Evolutionary conservation across 2,888 invertebrate genomes (phyloP).

Genomic region (Oxyscelio sp.): DNA sequence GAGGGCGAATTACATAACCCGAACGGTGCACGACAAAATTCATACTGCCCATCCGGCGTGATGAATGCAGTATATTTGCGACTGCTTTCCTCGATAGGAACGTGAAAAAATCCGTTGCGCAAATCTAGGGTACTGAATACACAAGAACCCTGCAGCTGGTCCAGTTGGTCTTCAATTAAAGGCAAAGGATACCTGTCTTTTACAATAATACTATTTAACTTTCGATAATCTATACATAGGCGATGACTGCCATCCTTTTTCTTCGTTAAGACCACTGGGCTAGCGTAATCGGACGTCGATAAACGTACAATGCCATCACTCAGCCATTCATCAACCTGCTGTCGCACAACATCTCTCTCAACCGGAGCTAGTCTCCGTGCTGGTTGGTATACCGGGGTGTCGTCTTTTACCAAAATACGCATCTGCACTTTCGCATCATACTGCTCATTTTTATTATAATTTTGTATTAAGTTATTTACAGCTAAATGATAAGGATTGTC

Average conservation of each 20-base stretch:
- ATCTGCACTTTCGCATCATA: constrained; percentile 20
- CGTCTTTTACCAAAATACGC: constrained; percentile 59
- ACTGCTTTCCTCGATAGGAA: neutral
- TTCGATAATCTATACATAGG: constrained; percentile 46
- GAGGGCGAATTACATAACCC: too few species aligned
- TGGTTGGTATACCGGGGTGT: constrained; percentile 68
- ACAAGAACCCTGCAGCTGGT: neutral
- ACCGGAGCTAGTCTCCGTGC: constrained; percentile 69
- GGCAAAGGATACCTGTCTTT: too few species aligned
- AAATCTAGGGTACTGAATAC: neutral
- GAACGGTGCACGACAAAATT: neutral
- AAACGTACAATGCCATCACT: constrained; percentile 39
- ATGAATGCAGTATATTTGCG: too few species aligned
- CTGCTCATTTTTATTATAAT: neutral
- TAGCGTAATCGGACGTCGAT: neutral
- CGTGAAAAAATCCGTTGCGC: neutral
- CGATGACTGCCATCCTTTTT: constrained; percentile 20
- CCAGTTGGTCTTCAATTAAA: constrained; percentile 44
- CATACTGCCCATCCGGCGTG: too few species aligned
- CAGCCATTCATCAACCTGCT: constrained; percentile 76
- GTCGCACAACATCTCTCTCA: constrained; percentile 59
- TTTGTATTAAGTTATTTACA: too few species aligned
- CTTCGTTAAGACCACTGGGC: neutral
- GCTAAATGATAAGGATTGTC: neutral
- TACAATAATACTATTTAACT: constrained; percentile 30